Base-by-base conservation (phyloP, 2,113 vertebrate genomes). In the Eurystomus gularis region DNA sequence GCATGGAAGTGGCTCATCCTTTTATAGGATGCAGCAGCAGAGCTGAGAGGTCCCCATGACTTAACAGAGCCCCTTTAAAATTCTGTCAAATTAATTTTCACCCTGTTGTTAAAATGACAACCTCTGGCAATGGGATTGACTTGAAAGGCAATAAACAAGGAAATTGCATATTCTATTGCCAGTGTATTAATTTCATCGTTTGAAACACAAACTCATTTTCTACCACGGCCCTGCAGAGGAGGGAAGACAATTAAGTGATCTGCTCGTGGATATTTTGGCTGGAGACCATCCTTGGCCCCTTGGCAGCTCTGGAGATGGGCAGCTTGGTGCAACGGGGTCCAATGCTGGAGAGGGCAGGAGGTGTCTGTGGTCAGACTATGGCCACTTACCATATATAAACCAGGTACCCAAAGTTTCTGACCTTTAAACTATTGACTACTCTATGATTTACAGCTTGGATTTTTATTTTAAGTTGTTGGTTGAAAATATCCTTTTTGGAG, bases 91-190 rank as follows among this genome's bases (percentile, higher is more conserved):
- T 93, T 80, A 90, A 88, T 97, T 95, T 92, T 91, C 73, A 88
- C 77, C 58, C 52, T 26, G 28, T 82, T 93, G 80, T 78, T 91
- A 48, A 90, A 82, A 77, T 68, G 84, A 82, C 70, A 94, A 80
- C 81, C 93, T 87, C 93, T 91, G 89, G 92, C 49, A 2, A 87
- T n/a, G 88, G 86, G 68, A 35, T 83, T 51, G 91, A 42, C 40
- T 92, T 28, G 90, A 78, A 71, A 95, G 86, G 85, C 84, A 91
- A 87, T 89, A 93, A 93, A 95, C 91, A 93, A 62, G 66, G 60
- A 61, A 94, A 95, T 77, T 40, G 75, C 61, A 51, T 62, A 76
- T 95, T 97, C 81, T 72, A 23, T 51, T 89, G 86, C 88, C 39
- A 11, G n/a, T 5, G 29, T 85, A 87, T 95, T 93, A 85, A 95